Conservation (phyloP, 2,888 invertebrate species). For the Clitarchus hookeri region DNA sequence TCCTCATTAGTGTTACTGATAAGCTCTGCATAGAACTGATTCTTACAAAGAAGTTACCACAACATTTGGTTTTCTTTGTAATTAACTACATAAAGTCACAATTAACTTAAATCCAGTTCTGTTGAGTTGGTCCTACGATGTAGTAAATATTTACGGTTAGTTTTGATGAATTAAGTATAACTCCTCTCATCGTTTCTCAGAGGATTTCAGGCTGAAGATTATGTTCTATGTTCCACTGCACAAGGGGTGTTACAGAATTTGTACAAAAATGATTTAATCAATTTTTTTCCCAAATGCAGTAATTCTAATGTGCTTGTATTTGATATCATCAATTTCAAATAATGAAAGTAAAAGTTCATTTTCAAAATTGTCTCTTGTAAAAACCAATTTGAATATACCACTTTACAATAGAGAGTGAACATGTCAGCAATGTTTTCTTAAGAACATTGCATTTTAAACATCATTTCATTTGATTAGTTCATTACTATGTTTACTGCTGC, state of each 20-base stretch:
- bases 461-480: too few relatives aligned
- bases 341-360: background rate
- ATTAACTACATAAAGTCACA: background rate
- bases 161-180: background rate
- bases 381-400: background rate
- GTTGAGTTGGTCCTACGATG: background rate
- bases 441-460: too few relatives aligned
- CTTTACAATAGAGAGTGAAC: background rate
- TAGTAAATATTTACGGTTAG: background rate
- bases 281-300: background rate
- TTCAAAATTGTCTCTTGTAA: background rate
- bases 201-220: background rate
- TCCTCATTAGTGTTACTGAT: background rate
- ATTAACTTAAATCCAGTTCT: background rate
- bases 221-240: background rate
- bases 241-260: background rate
- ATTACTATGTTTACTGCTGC: too few relatives aligned
- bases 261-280: background rate
- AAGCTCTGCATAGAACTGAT: constrained; percentile 1
- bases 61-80: background rate
- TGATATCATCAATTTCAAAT: constrained; percentile 3
- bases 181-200: background rate
- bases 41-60: background rate
- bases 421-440: too few relatives aligned
- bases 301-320: background rate